Conservation (phyloP, 2,888 invertebrate genomes). For the Tachina fera region DNA sequence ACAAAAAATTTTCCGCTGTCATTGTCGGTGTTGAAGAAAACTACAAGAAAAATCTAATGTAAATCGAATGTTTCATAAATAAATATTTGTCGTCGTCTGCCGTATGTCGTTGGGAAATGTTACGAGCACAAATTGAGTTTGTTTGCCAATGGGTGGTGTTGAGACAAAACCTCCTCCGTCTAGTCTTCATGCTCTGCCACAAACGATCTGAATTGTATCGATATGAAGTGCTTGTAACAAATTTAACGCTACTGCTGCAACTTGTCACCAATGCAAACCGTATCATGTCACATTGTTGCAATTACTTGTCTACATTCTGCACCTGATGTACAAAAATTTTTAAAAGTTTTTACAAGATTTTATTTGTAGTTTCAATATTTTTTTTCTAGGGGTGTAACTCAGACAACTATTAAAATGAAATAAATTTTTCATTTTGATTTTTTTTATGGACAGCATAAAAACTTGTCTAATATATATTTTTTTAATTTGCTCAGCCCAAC, state of each 20-base stretch:
- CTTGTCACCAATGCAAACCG: constrained; percentile 54
- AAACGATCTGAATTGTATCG: constrained; percentile 6
- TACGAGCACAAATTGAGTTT: constrained; percentile 42
- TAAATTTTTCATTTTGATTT: constrained; percentile 3
- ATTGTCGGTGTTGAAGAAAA: background rate
- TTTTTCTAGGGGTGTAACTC: constrained; percentile 51
- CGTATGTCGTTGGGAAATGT: constrained; percentile 60
- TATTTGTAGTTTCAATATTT: constrained; percentile 3
- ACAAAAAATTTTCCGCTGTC: constrained; percentile 6
- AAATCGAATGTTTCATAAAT: constrained; percentile 30
- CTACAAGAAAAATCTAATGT: constrained; percentile 19
- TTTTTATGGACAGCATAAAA: background rate
- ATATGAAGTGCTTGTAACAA: constrained; percentile 27
- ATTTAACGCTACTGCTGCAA: constrained; percentile 45
- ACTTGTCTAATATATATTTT: background rate
- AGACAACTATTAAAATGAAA: constrained; percentile 63
- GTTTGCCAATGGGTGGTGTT: constrained; percentile 61
- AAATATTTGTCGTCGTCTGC: constrained; percentile 63
- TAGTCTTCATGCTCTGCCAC: constrained; percentile 36
- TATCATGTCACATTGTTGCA: constrained; percentile 42
- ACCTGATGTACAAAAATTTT: constrained; percentile 43
- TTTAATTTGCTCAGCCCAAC: constrained; percentile 47
- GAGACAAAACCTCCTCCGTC: constrained; percentile 55
- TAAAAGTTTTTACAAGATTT: background rate
- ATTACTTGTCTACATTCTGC: constrained; percentile 49